Percentiles rank a stretch among this genome's conserved stretches.
These are phyloP conservation scores for Tauraco erythrolophus DNA, from an alignment of 2,113 vertebrate species.

Conservation along the genomic window DNA sequence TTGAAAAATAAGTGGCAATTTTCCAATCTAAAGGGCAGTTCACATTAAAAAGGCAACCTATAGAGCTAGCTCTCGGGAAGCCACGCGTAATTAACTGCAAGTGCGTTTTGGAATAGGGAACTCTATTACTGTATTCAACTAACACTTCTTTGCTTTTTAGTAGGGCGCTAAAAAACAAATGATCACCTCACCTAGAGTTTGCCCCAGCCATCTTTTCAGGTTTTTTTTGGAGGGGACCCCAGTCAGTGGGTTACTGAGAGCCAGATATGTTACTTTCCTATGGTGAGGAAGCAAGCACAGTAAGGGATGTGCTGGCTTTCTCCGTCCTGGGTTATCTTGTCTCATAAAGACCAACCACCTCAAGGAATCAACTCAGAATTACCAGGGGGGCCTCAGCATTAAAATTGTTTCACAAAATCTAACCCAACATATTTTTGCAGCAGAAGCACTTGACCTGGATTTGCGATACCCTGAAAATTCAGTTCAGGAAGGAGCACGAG, in stretches of 20 bases:
- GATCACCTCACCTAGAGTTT: neutral
- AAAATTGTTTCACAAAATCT: neutral
- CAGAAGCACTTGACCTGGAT: neutral
- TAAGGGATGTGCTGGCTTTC: neutral
- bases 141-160: neutral
- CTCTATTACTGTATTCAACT: neutral
- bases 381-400: neutral
- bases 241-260: neutral
- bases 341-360: neutral
- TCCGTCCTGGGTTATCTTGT: neutral
- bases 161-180: neutral
- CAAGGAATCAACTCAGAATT: neutral
- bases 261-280: neutral
- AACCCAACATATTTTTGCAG: neutral
- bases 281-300: neutral
- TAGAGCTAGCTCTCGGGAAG: neutral
- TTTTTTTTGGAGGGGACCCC: neutral
- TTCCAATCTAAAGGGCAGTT: neutral
- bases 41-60: neutral
- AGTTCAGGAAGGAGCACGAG: neutral
- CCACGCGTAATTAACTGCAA: neutral
- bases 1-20: neutral
- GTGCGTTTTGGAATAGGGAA: neutral
- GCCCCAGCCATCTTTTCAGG: neutral
- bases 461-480: neutral